Conservation (phyloP, 1,140 invertebrate genomes). For the Sinella curviseta region DNA sequence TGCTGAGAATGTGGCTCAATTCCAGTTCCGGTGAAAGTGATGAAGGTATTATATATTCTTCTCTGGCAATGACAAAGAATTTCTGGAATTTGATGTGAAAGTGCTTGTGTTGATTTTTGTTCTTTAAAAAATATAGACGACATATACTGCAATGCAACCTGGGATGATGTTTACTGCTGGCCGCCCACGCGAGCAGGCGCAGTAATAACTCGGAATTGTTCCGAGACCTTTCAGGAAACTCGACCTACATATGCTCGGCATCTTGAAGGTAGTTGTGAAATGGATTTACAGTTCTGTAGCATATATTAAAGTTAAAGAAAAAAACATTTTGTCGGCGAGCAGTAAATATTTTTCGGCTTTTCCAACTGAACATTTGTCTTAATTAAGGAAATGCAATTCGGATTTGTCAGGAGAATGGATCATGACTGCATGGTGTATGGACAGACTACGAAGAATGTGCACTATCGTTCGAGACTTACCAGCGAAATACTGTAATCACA, state of each 20-base stretch:
- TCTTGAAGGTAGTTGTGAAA: neutral
- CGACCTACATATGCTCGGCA: neutral
- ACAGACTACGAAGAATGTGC: constrained; percentile 53
- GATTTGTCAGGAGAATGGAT: constrained; percentile 49
- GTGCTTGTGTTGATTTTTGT: too few relatives aligned
- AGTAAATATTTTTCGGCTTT: too few relatives aligned
- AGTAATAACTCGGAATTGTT: constrained; percentile 27
- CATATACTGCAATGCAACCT: constrained; percentile 38
- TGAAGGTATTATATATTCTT: too few relatives aligned
- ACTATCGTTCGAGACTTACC: constrained; percentile 28
- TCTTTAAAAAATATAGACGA: too few relatives aligned
- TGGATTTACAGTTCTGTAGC: too few relatives aligned
- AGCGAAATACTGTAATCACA: neutral
- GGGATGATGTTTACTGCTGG: constrained; percentile 41
- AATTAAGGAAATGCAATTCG: constrained; percentile 33
- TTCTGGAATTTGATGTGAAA: too few relatives aligned
- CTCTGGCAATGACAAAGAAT: too few relatives aligned
- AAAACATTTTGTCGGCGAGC: too few relatives aligned
- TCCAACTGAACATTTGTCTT: too few relatives aligned
- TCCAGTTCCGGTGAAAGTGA: too few relatives aligned
- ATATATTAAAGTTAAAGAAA: too few relatives aligned
- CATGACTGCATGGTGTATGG: constrained; percentile 53
- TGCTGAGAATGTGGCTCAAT: too few relatives aligned
- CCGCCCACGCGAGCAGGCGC: constrained; percentile 18
- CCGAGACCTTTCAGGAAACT: constrained; percentile 26